Evolutionary conservation across 2,113 vertebrate genomes (phyloP), one percentile per base, ranked within the genome.

Genomic region (Zeus faber): DNA sequence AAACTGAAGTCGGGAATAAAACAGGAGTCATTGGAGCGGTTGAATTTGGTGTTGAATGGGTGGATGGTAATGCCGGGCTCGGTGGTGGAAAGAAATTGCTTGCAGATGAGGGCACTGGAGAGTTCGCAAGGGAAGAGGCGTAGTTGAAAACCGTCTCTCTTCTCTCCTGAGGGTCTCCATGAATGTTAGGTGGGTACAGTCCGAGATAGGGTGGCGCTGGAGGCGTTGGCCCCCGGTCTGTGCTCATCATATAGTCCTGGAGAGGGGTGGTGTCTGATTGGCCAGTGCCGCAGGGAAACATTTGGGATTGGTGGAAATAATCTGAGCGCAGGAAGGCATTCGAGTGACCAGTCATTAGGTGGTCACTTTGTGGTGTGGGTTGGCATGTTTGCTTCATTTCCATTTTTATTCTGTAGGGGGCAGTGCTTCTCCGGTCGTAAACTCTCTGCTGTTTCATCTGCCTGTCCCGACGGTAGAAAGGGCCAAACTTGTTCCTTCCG

Each of bases 401-500:
- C 55, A 68, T 54, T 67, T 89, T 88, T 33, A 85, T 70, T 66
- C 83, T 82, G 72, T 69, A 72, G 80, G 78, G 61, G 51, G 70
- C 62, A 24, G 58, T 62, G 58, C 72, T 76, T 20, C 54, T 6
- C 43, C 74, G 75, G 25, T 71, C 59, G 46, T 39, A 45, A 8
- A 55, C 60, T 13, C 53, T 85, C 49, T 87, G 87, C 66, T 85
- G 87, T 68, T 91, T 91, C 57, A 89, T 63, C 51, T 89, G 89
- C 62, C 86, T 79, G 85, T 91, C 87, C 35, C 74, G 64, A 9
- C 88, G 78, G 53, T 91, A 91, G 9, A 91, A 48, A 27, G 89
- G 89, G 16, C 90, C 89, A 70, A 91, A 90, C 68, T 90, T 91
- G 75, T 91, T 91, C 66, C 90, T 77, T 6, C 90, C 90, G 11